Evolutionary conservation across 2,888 invertebrate species (phyloP), one percentile per base, ranked within the genome.

Genomic region (Lithophane leautieri): DNA sequence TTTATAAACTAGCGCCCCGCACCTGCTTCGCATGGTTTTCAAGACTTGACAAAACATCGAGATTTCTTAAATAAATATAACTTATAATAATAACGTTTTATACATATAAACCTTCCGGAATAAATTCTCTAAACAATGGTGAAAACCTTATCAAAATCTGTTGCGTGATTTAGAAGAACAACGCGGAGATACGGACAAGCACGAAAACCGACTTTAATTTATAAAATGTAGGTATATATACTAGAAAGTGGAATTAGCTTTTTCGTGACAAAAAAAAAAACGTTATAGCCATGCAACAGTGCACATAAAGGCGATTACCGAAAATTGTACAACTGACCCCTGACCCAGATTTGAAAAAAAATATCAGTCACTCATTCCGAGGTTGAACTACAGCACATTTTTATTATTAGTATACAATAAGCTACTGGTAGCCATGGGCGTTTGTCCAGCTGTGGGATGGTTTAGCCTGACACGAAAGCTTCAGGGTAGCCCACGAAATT

Each of bases 341-440:
- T 79, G 76, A 66, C 75, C 75, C 2, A 81, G 42, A 22, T 80
- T 42, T 47, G 25, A 47, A n/a, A 73, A 47, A 47, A 16, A 1
- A 12, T 14, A 63, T 69, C 61, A 40, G 19, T 14, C 50, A 34
- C 54, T 28, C 34, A 58, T n/a, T 25, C 42, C 42, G 58, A 60
- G 9, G 58, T 25, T 22, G 7, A 34, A 50, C n/a, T n/a, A 8
- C 16, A 4, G 16, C 16, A 50, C 8, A 19, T 50, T 50, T 19
- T 19, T 50, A 22, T 52, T n/a, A 52, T 42, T 44, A n/a, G 0
- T n/a, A n/a, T 4, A 61, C 14, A 61, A 73, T 16, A 58, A n/a
- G 42, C 22, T 28, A 22, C 42, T 14, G 9, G 14, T 22, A 54
- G 7, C 11, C 67, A n/a, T n/a, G 3, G 11, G 7, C 54, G 8